Evolutionary conservation across 2,888 invertebrate genomes (phyloP), one percentile per base, ranked within the genome.

Genomic region (Epistrophe eligans): DNA sequence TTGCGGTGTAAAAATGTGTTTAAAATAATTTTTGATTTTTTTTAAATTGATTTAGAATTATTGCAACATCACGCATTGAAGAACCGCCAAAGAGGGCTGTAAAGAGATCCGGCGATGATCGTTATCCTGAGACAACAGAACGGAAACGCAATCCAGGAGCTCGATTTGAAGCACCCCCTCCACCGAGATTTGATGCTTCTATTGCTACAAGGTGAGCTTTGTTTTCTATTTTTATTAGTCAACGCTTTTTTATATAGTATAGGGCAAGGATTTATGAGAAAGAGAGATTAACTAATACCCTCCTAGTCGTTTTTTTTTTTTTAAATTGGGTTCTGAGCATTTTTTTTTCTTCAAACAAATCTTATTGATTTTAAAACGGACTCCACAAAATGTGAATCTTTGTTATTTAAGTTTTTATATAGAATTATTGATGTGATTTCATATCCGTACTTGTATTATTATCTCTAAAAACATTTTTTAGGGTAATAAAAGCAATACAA

Each of bases 131-230:
- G 15, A 89, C 90, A 4, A 58, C 91, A 6, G 93, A 93, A 43
- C 91, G 93, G 24, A 93, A 93, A 79, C 91, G 93, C 6, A 80
- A 91, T n/a, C 71, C 91, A 4, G 91, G 88, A 35, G 76, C 84
- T 50, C 90, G 91, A 10, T 92, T 92, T 84, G 93, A 93, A 80
- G 93, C 93, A n/a, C 93, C 93, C 50, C 93, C 93, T 19, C 93
- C 93, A 19, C 93, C 93, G 8, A 90, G 93, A 79, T 93, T 93
- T 88, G 93, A 93, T 89, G 89, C 93, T 4, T 90, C 91, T 28
- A 89, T 93, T 85, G 91, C 90, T 76, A 90, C 92, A n/a, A 92
- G 92, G 91, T 92, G 24, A 71, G 60, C 50, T 24, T 67, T n/a
- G 15, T n/a, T 24, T 48, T 57, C 13, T 52, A 13, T 13, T 52